Evolutionary conservation across 1,140 invertebrate genomes (phyloP), one percentile per base, ranked within the genome.

Genomic region (Oreohelix idahoensis): DNA sequence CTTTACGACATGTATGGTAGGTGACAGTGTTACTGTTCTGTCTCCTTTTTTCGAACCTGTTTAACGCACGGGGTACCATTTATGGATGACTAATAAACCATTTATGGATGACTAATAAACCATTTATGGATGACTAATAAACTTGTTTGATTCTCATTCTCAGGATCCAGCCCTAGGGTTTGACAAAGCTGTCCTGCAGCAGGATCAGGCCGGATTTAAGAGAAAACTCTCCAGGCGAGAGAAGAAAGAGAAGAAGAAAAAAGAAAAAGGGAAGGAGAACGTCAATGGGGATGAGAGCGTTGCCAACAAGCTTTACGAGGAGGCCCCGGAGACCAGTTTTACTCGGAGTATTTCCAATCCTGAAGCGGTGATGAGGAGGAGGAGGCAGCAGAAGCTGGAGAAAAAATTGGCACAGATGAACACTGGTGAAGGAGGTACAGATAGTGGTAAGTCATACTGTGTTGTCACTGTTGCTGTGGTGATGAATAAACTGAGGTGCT

Each of bases 321-420:
- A 99, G 94, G 93, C 99, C 84, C 98, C 98, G 35, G 98, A 99
- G 94, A 98, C 97, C 39, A 90, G 89, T 70, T 99, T 99, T 92
- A 99, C 98, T 29, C 94, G 98, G 85, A 99, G 97, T 86, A 99
- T 99, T 90, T 99, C 98, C 76, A 99, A 99, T 94, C 98, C 98
- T 17, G 98, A 99, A 94, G 97, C 98, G 80, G 98, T 99, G 80
- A 99, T 99, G 98, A 94, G 98, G 84, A 95, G 98, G 51, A 94
- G 98, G 82, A 93, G 98, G n/a, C 98, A 99, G 90, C 97, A 99
- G 92, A 99, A 99, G 92, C 94, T 99, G 71, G 98, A 99, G 93
- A 96, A 97, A 88, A 99, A 98, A 92, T 93, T 99, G 86, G 97
- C 99, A 92, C 97, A 99, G 92, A 99, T 99, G 93, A 94, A 97